phyloP scores from a whole-genome alignment of 1,140 invertebrate genomes.

The Halictus rubicundus region DNA sequence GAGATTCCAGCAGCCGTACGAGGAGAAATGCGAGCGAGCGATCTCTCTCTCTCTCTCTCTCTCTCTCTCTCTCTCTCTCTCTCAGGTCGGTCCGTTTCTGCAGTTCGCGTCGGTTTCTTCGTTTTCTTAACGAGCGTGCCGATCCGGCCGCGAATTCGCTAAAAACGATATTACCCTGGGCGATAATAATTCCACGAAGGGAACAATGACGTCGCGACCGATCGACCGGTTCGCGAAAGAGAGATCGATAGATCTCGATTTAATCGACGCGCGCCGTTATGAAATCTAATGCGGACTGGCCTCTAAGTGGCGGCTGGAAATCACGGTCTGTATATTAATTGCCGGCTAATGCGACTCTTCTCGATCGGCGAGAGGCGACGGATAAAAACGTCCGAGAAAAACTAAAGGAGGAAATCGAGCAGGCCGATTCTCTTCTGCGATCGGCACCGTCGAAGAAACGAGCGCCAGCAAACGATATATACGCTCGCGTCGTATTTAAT shows the following conservation, averaged over 20 bases:
- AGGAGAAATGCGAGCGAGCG: conserved; percentile 73
- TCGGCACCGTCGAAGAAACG: conserved; percentile 16
- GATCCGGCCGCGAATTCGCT: conserved; percentile 65
- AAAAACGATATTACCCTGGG: conserved; percentile 73
- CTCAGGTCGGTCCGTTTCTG: not conserved
- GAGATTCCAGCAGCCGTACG: conserved; percentile 71
- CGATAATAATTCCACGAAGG: conserved; percentile 75
- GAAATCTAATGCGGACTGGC: conserved; percentile 46
- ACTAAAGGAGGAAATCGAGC: conserved; percentile 5
- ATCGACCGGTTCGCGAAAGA: not conserved
- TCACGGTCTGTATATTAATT: conserved; percentile 46
- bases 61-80: no score
- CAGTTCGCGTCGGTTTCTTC: conserved; percentile 14
- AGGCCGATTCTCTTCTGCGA: conserved; percentile 36
- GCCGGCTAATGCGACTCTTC: not conserved
- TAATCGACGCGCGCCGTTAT: conserved; percentile 40
- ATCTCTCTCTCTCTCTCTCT: no score
- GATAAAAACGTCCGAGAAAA: not conserved
- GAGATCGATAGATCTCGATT: conserved; percentile 34
- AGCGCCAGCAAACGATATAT: not conserved
- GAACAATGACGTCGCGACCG: conserved; percentile 60
- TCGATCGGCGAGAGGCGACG: not conserved
- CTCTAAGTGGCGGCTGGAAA: conserved; percentile 32
- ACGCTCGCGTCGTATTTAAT: conserved; percentile 30
- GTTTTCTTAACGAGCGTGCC: conserved; percentile 75